Evolutionary conservation across 1,140 invertebrate genomes (phyloP), one percentile per base, ranked within the genome.

Genomic region (Solenopsis fugax): DNA sequence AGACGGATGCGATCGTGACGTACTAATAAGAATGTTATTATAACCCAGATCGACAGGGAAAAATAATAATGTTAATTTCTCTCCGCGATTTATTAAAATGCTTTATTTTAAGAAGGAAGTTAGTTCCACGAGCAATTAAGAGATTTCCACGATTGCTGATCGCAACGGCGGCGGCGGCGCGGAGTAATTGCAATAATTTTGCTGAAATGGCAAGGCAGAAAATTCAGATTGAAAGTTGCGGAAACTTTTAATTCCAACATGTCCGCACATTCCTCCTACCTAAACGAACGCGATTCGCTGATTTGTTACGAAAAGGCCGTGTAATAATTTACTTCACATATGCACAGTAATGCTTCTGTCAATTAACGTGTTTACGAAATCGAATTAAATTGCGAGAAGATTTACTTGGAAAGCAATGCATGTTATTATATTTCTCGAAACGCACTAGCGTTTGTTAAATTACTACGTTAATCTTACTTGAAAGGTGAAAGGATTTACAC

Each of bases 171-270:
- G 52, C 54, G 21, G 18, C 41, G 37, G 52, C 54, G 67, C 24
- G 9, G 5, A 37, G 24, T 75, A 84, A 73, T 29, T 48, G 67
- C 67, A 82, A 84, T 84, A 73, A 84, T 84, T 60, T 84, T 18
- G 41, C 69, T 73, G 54, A 73, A 84, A 37, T n/a, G 13, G 54
- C 41, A 69, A 37, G 18, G n/a, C 18, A 45, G 41, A 72, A n/a
- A 75, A 60, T 50, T 84, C 24, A 24, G 9, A 62, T 41, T 62
- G 54, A 37, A 73, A 75, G 80, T 84, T 84, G 4, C n/a, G 41
- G 9, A 0, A 82, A 84, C 69, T 84, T 84, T 60, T 75, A 73
- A 84, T 84, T 75, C 41, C 7, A 50, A 62, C 34, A 48, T 29
- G n/a, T 56, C n/a, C 18, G 60, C 18, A 45, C 12, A 3, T 81